Conservation (phyloP, 2,797 vertebrate genomes). For the Mormyrops attenuatus region DNA sequence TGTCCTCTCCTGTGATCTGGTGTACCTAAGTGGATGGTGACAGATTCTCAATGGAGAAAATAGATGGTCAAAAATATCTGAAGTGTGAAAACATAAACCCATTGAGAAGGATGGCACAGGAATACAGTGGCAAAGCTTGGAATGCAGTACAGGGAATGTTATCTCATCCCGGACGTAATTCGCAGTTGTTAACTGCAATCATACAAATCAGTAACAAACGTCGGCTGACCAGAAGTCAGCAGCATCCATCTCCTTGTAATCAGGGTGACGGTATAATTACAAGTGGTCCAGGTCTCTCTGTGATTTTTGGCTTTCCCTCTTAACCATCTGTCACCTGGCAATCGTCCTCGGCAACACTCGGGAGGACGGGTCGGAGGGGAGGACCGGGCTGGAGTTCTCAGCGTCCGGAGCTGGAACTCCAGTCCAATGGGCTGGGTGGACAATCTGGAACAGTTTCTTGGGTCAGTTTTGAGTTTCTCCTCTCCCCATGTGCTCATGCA, state of each 20-base stretch:
- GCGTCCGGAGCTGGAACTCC: neutral
- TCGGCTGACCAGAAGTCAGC: neutral
- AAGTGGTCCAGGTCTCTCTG: neutral
- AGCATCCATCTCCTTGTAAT: too few relatives aligned
- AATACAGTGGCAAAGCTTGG: neutral
- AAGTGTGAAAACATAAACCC: neutral
- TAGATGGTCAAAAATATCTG: neutral
- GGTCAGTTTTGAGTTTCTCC: neutral
- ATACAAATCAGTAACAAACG: neutral
- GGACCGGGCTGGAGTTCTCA: neutral
- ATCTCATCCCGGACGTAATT: neutral
- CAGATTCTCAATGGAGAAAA: neutral
- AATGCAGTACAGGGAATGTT: neutral
- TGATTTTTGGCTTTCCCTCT: neutral
- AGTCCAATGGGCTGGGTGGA: neutral
- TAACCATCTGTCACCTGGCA: conserved; percentile 9
- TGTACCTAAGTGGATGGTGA: neutral
- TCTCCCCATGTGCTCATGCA: neutral
- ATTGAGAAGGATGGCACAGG: neutral
- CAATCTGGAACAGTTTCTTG: neutral
- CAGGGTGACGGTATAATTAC: neutral
- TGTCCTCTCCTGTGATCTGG: neutral
- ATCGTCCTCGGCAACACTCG: neutral
- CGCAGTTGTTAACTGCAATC: neutral
- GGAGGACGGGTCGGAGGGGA: neutral